Conservation (phyloP, 2,888 invertebrate genomes). For the Limenitis camilla region DNA sequence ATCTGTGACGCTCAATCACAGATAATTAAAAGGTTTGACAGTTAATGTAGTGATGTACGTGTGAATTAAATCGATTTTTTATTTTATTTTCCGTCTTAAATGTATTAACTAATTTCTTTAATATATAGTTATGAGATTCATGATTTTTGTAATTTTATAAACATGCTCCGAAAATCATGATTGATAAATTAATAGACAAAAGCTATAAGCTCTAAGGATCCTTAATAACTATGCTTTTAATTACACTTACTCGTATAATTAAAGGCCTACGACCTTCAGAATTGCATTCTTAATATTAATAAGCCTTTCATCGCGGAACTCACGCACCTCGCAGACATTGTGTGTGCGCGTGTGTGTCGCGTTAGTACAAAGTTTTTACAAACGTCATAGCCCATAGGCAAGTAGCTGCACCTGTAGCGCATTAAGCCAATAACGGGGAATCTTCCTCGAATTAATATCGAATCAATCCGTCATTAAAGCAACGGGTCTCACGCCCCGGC, state of each 20-base stretch:
- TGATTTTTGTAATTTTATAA: too few species aligned
- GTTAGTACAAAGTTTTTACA: conserved; percentile 24
- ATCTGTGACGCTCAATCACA: too few species aligned
- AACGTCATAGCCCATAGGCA: conserved; percentile 40
- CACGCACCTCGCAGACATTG: conserved; percentile 10
- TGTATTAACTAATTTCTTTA: too few species aligned
- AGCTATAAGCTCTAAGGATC: too few species aligned
- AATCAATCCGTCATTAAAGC: conserved; percentile 68
- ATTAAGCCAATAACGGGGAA: conserved; percentile 43
- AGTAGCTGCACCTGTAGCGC: conserved; percentile 45
- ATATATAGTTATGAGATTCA: too few species aligned
- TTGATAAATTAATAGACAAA: too few species aligned
- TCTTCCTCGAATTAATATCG: conserved; percentile 68
- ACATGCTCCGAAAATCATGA: too few species aligned
- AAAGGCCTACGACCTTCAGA: conserved; percentile 10
- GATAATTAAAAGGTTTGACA: too few species aligned
- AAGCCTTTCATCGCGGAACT: conserved; percentile 23
- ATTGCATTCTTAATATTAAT: conserved; percentile 4
- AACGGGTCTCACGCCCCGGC: conserved; percentile 66
- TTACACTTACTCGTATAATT: background rate
- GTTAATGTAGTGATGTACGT: too few species aligned
- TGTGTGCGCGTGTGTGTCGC: conserved; percentile 17
- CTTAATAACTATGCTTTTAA: too few species aligned
- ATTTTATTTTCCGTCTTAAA: too few species aligned
- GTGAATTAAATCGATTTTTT: too few species aligned